Conservation (phyloP, 1,140 invertebrate genomes). For the Mylabris phalerata region DNA sequence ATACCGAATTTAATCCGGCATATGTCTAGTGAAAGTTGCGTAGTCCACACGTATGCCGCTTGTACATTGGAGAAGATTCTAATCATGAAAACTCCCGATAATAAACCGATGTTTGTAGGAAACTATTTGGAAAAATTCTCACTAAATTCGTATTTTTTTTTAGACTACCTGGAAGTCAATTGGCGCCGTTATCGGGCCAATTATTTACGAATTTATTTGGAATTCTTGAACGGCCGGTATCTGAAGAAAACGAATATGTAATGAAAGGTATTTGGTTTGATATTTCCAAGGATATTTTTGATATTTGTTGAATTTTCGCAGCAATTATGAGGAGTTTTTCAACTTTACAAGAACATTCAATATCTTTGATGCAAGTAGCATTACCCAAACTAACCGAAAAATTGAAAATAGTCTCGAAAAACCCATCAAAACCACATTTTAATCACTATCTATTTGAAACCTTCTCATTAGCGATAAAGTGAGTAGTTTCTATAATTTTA, state of each 20-base stretch:
- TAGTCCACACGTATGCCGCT: conserved; percentile 93
- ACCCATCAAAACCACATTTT: conserved; percentile 94
- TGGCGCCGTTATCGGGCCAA: conserved; percentile 55
- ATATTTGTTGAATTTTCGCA: conserved; percentile 32
- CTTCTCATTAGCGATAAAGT: conserved; percentile 78
- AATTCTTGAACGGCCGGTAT: conserved; percentile 62
- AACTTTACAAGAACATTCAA: conserved; percentile 70
- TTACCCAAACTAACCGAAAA: conserved; percentile 81
- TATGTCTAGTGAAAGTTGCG: conserved; percentile 65
- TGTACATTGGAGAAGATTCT: conserved; percentile 86
- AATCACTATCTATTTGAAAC: conserved; percentile 97
- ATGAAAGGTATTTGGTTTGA: conserved; percentile 70
- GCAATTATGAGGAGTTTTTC: conserved; percentile 86
- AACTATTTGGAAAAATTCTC: background rate
- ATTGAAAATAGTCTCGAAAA: conserved; percentile 78
- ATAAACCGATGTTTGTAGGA: conserved; percentile 42
- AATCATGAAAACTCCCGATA: conserved; percentile 56
- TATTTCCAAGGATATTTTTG: background rate
- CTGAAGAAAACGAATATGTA: conserved; percentile 91
- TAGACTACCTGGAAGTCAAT: conserved; percentile 52
- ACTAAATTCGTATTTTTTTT: conserved; percentile 23
- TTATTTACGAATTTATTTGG: conserved; percentile 71
- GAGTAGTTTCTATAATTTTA: conserved; percentile 27
- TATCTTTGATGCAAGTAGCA: conserved; percentile 71
- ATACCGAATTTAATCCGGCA: conserved; percentile 71